Conservation (phyloP, 2,113 vertebrate genomes). For the Corynorhinus townsendii region DNA sequence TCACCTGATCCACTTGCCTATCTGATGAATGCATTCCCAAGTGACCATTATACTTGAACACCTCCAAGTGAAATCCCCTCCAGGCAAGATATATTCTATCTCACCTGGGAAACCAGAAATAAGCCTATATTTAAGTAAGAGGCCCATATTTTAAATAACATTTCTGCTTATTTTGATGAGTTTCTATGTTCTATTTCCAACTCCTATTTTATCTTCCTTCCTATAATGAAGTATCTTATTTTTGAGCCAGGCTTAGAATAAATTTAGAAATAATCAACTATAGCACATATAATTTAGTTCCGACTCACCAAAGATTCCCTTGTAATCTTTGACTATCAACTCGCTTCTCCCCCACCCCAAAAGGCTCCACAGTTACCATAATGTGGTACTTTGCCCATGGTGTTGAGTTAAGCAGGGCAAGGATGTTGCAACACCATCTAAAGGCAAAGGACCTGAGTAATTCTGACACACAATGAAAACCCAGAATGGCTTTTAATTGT, state of each 20-base stretch:
- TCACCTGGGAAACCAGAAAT: constrained; percentile 32
- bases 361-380: neutral
- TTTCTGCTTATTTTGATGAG: neutral
- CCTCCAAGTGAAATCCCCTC: neutral
- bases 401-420: neutral
- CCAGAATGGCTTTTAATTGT: neutral
- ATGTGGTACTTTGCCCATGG: neutral
- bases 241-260: neutral
- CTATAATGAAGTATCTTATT: neutral
- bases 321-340: neutral
- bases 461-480: constrained; percentile 19
- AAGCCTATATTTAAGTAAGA: neutral
- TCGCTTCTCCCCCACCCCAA: neutral
- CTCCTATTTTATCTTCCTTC: constrained; percentile 1
- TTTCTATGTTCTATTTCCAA: constrained; percentile 22
- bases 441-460: neutral
- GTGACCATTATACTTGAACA: neutral
- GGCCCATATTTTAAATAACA: constrained; percentile 3
- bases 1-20: neutral
- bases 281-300: constrained; percentile 18
- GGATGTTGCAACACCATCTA: neutral
- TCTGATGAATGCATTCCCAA: neutral
- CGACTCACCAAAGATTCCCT: neutral
- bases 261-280: constrained; percentile 14
- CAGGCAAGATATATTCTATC: neutral